phyloP scores from a whole-genome alignment of 1,140 invertebrate genomes.

The Bombus confusus region DNA sequence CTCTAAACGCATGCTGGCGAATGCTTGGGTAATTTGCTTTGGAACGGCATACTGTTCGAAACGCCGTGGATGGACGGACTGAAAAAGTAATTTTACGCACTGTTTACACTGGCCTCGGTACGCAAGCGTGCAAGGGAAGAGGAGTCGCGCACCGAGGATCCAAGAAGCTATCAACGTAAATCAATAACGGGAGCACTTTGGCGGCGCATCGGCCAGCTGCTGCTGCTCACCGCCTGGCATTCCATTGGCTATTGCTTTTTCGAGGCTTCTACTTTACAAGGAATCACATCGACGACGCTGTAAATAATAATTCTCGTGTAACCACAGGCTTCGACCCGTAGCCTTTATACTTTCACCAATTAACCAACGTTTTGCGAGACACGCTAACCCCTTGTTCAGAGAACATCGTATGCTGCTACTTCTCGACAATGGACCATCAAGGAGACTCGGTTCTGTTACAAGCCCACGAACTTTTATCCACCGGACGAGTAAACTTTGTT shows the following conservation, averaged over 20 bases:
- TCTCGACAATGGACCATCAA: conserved; percentile 6
- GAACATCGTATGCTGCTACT: background rate
- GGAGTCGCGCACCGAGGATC: conserved; percentile 58
- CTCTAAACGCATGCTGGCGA: conserved; percentile 13
- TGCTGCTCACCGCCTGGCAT: conserved; percentile 61
- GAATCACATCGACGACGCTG: conserved; percentile 67
- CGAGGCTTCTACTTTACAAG: conserved; percentile 66
- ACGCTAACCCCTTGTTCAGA: conserved; percentile 31
- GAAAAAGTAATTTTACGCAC: conserved; percentile 70
- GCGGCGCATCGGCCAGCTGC: conserved; percentile 76
- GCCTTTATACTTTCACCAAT: conserved; percentile 62
- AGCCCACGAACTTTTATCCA: background rate
- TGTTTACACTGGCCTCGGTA: conserved; percentile 66
- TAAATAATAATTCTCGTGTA: conserved; percentile 71
- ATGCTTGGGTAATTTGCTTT: conserved; percentile 51
- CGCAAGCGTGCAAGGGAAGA: conserved; percentile 18
- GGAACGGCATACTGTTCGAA: conserved; percentile 13
- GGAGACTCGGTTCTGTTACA: background rate
- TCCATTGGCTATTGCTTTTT: conserved; percentile 71
- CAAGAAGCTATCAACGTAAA: conserved; percentile 79
- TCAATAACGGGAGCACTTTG: conserved; percentile 77
- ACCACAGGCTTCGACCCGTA: conserved; percentile 22
- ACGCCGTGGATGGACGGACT: conserved; percentile 26
- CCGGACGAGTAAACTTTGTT: background rate
- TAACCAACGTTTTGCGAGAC: conserved; percentile 53